phyloP scores from a whole-genome alignment of 2,113 vertebrate genomes.

The Microtus oregoni region DNA sequence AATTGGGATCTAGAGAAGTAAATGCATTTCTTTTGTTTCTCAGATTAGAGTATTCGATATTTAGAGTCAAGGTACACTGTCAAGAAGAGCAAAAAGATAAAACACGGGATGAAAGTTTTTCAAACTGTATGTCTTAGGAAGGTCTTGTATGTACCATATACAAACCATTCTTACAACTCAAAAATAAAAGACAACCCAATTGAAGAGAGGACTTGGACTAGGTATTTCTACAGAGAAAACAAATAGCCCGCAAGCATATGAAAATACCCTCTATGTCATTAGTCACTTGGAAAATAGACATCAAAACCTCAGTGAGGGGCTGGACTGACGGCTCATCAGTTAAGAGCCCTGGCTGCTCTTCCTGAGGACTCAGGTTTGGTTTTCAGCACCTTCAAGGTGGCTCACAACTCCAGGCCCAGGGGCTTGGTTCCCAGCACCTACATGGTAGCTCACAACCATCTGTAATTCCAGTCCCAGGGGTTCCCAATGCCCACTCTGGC shows the following conservation, averaged over 20 bases:
- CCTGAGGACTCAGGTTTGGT: neutral
- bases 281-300: neutral
- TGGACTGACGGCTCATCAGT: no score
- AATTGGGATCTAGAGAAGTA: neutral
- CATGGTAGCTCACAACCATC: neutral
- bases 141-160: neutral
- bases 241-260: neutral
- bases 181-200: neutral
- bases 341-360: neutral
- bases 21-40: neutral
- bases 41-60: neutral
- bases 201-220: neutral
- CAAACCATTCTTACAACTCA: neutral
- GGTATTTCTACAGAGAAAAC: constrained; percentile 2
- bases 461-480: neutral
- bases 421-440: neutral
- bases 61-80: constrained; percentile 27
- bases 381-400: neutral
- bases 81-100: neutral
- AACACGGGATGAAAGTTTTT: neutral
- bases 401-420: neutral
- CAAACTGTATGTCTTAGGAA: neutral
- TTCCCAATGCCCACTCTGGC: neutral
- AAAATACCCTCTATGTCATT: neutral
- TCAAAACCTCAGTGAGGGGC: neutral